Evolutionary conservation across 1,140 invertebrate species (phyloP).

Genomic region (Brevipalpus yothersi): DNA sequence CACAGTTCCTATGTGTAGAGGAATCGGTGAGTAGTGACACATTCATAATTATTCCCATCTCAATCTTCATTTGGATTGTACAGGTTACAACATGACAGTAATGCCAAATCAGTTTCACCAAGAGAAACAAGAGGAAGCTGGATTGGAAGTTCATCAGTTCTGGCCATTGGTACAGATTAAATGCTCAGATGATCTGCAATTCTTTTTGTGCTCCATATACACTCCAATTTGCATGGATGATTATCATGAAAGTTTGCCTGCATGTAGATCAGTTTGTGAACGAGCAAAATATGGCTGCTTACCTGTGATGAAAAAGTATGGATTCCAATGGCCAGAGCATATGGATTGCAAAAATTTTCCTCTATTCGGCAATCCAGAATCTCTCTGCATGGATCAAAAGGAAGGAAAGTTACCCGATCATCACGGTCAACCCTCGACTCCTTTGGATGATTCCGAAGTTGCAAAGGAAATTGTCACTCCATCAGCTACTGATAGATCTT

Average conservation of each 20-base stretch:
- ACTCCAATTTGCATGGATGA: slow-evolving; percentile 41
- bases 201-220: slow-evolving; percentile 29
- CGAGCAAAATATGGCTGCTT: slow-evolving; percentile 65
- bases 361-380: slow-evolving; percentile 41
- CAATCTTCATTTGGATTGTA: slow-evolving; percentile 30
- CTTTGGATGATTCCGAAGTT: neutral
- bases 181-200: slow-evolving; percentile 69
- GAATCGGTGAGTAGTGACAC: slow-evolving; percentile 34
- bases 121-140: slow-evolving; percentile 75
- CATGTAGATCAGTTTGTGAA: slow-evolving; percentile 80
- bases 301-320: slow-evolving; percentile 84
- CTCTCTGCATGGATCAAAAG: slow-evolving; percentile 70
- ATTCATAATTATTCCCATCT: slow-evolving; percentile 19
- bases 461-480: no score
- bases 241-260: slow-evolving; percentile 57
- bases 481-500: no score
- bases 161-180: slow-evolving; percentile 26
- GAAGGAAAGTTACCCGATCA: neutral
- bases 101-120: slow-evolving; percentile 89
- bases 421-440: neutral
- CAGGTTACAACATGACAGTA: slow-evolving; percentile 70
- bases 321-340: slow-evolving; percentile 83
- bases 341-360: slow-evolving; percentile 83
- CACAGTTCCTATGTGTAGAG: slow-evolving; percentile 81
- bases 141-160: slow-evolving; percentile 37